Evolutionary conservation across 2,797 vertebrate species (phyloP), one percentile per base, ranked within the genome.

Genomic region (Florisuga fusca): DNA sequence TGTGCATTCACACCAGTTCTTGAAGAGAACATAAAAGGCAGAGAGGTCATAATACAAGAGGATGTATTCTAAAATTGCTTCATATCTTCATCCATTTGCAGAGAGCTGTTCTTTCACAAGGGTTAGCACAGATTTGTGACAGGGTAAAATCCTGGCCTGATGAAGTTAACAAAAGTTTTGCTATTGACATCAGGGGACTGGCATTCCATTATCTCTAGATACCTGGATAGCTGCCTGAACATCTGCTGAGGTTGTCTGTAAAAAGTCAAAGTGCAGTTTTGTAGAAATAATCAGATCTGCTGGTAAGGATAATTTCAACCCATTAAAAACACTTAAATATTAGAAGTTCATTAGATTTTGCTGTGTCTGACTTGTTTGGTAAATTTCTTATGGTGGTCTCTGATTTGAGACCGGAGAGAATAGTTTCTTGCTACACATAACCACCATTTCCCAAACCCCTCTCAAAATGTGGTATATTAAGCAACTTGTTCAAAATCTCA

Each of bases 161-260:
- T 3, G 6, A 83, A 92, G 61, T 68, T 50, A 84, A 13, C n/a
- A 59, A 7, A 87, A 81, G 50, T 66, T 94, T 80, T 93, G 50
- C 69, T 78, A 38, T n/a, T 90, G 82, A 91, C 5, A 17, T 93
- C 55, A 92, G 13, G 45, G 62, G 18, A 46, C 7, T 93, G 76
- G 82, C 96, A 95, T 95, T 86, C 54, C 62, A 17, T 69, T 91
- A 63, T 81, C 87, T 93, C 89, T 80, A 34, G 61, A 84, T 76
- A 95, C 58, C 78, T 93, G 81, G 84, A 86, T 3, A 80, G 67
- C 26, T 92, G 79, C 92, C 84, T 87, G 76, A 89, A 87, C 69
- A 92, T 93, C 89, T 95, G 90, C 66, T 75, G 82, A 96, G 48
- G 33, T 46, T 89, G 76, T 27, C 55, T 88, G 43, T 66, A 87